phyloP scores from a whole-genome alignment of 23 tunicate species.

The Diplosoma virens region DNA sequence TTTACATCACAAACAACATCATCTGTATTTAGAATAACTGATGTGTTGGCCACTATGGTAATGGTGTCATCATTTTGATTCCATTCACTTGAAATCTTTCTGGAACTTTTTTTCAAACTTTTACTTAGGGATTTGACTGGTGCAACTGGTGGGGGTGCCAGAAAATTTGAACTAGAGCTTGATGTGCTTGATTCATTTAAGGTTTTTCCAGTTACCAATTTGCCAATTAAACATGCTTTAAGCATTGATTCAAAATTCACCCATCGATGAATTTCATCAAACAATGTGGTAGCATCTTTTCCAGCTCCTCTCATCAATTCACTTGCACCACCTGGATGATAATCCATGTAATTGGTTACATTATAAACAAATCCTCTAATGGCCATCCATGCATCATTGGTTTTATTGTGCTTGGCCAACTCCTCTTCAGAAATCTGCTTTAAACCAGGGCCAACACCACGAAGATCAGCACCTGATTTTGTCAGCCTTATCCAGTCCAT shows the following conservation, averaged over 20 bases:
- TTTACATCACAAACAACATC: constrained; percentile 23
- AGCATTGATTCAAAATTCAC: constrained; percentile 88
- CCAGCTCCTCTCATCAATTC: constrained; percentile 89
- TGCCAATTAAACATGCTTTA: constrained; percentile 75
- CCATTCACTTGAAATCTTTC: constrained; percentile 29
- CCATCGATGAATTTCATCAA: constrained; percentile 88
- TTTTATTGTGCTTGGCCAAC: constrained; percentile 64
- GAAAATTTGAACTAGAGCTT: background rate
- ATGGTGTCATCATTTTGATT: constrained; percentile 6
- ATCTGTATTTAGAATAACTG: background rate
- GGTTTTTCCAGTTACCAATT: constrained; percentile 11
- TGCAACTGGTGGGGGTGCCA: background rate
- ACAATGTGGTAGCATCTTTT: constrained; percentile 77
- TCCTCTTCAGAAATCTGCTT: constrained; percentile 51
- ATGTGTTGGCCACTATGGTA: background rate
- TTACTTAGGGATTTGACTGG: background rate
- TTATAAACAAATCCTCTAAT: constrained; percentile 81
- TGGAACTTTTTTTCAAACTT: background rate
- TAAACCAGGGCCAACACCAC: constrained; percentile 65
- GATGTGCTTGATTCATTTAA: background rate
- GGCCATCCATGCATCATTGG: constrained; percentile 72
- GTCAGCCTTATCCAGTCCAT: constrained; percentile 80
- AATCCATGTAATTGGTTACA: constrained; percentile 68
- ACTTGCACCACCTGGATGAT: constrained; percentile 86
- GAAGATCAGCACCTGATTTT: constrained; percentile 66